A percentile compares a stretch with the other conserved stretches of the same genome.
These are phyloP conservation scores for Cremastinae sp. DNA, from an alignment of 2,888 invertebrate genomes.

Conservation along the genomic window DNA sequence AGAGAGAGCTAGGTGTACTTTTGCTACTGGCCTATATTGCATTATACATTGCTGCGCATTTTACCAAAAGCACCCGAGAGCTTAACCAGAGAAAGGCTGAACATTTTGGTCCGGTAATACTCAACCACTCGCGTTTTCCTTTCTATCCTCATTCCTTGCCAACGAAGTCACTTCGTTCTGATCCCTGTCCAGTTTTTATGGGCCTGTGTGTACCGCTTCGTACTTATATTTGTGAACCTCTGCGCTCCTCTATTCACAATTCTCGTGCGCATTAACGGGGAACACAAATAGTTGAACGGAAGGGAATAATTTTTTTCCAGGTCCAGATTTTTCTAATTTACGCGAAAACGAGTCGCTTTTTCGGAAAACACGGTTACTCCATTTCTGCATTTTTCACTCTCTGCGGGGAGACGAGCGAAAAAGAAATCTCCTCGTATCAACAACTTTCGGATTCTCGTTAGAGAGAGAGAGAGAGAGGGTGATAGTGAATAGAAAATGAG, in stretches of 20 bases:
- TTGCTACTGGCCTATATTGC: conserved; percentile 54
- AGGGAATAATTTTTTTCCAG: neutral
- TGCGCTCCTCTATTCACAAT: neutral
- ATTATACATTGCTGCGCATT: conserved; percentile 59
- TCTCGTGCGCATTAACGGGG: no score
- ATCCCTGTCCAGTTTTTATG: conserved; percentile 40
- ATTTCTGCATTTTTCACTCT: neutral
- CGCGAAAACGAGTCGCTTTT: conserved; percentile 1
- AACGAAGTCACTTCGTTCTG: conserved; percentile 1
- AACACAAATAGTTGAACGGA: no score
- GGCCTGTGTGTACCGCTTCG: conserved; percentile 34
- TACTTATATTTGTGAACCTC: neutral
- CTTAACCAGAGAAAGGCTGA: conserved; percentile 57
- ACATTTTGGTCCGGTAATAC: conserved; percentile 57
- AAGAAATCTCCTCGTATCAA: conserved; percentile 18
- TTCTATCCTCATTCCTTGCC: conserved; percentile 13
- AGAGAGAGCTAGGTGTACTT: conserved; percentile 38
- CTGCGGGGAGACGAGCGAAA: neutral
- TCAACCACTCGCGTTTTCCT: conserved; percentile 40
- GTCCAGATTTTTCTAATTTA: conserved; percentile 14
- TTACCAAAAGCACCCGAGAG: conserved; percentile 55
- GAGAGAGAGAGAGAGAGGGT: conserved; percentile 7
- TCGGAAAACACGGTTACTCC: neutral
- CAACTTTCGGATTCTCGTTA: conserved; percentile 20
- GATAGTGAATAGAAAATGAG: conserved; percentile 25